Percentiles rank a stretch among this genome's conserved stretches.
These are phyloP conservation scores for Eledona agricola DNA, from an alignment of 2,888 invertebrate genomes.

Conservation along the genomic window DNA sequence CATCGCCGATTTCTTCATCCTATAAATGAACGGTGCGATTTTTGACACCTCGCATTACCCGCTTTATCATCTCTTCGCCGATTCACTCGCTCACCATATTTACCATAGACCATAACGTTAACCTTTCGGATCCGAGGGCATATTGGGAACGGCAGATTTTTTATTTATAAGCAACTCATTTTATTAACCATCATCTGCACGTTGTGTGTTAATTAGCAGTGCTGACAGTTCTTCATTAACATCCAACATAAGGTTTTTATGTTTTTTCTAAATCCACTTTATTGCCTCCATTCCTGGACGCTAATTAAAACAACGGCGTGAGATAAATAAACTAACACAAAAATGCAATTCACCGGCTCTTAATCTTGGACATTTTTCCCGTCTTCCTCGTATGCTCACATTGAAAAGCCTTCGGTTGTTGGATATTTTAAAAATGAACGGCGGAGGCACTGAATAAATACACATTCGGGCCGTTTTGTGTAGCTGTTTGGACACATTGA, in stretches of 20 bases:
- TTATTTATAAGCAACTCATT: slow-evolving; percentile 6
- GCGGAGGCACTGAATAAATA: slow-evolving; percentile 14
- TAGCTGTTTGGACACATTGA: too few relatives aligned
- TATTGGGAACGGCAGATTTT: too few relatives aligned
- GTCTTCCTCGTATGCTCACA: background rate
- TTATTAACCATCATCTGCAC: slow-evolving; percentile 25
- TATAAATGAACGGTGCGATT: too few relatives aligned
- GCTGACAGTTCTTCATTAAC: slow-evolving; percentile 29
- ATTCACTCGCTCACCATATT: slow-evolving; percentile 8
- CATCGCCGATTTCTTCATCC: slow-evolving; percentile 8
- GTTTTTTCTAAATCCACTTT: slow-evolving; percentile 11
- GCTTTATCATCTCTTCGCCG: slow-evolving; percentile 1
- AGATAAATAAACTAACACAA: slow-evolving; percentile 8
- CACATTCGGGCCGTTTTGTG: too few relatives aligned
- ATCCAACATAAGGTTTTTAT: slow-evolving; percentile 16
- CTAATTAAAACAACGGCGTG: slow-evolving; percentile 15
- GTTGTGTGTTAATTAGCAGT: slow-evolving; percentile 16
- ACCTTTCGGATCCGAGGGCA: too few relatives aligned
- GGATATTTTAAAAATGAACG: slow-evolving; percentile 8
- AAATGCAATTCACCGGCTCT: slow-evolving; percentile 6
- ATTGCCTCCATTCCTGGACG: slow-evolving; percentile 11
- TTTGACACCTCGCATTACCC: too few relatives aligned
- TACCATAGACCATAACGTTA: too few relatives aligned
- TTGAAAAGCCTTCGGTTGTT: slow-evolving; percentile 7
- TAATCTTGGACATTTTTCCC: slow-evolving; percentile 4